phyloP scores from a whole-genome alignment of 2,888 invertebrate genomes.

The Aleiodes testaceus region DNA sequence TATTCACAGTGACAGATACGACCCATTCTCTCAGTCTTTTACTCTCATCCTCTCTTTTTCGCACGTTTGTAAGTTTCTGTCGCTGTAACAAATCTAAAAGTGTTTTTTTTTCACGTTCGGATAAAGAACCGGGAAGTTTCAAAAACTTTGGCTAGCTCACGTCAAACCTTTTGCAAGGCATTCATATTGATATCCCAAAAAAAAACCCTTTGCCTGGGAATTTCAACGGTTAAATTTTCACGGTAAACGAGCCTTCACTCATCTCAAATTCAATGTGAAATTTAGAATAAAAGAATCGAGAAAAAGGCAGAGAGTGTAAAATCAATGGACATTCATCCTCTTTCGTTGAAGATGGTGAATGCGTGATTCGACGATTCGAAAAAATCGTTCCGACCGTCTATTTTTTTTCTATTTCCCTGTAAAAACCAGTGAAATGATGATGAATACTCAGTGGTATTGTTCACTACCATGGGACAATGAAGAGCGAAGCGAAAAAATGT shows the following conservation, averaged over 20 bases:
- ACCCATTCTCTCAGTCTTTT: background rate
- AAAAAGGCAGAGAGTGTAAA: background rate
- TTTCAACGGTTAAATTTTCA: background rate
- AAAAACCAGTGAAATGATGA: background rate
- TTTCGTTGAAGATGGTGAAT: constrained; percentile 2
- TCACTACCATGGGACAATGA: background rate
- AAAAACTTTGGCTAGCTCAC: background rate
- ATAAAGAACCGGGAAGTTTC: background rate
- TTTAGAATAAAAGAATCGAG: background rate
- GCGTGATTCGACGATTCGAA: background rate
- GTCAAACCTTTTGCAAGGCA: background rate
- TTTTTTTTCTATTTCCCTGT: background rate
- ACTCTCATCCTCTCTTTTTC: background rate
- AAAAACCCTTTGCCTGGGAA: background rate
- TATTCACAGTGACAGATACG: background rate
- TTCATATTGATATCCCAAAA: background rate
- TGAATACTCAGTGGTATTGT: constrained; percentile 9
- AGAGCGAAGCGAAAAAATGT: background rate
- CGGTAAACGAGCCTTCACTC: too few relatives aligned
- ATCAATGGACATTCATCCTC: constrained; percentile 12
- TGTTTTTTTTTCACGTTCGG: background rate
- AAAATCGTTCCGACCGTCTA: constrained; percentile 4
- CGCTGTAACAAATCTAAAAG: background rate
- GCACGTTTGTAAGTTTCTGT: background rate
- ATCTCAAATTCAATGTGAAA: background rate